Evolutionary conservation across 2,113 vertebrate species (phyloP).

Genomic region (Tympanuchus pallidicinctus): DNA sequence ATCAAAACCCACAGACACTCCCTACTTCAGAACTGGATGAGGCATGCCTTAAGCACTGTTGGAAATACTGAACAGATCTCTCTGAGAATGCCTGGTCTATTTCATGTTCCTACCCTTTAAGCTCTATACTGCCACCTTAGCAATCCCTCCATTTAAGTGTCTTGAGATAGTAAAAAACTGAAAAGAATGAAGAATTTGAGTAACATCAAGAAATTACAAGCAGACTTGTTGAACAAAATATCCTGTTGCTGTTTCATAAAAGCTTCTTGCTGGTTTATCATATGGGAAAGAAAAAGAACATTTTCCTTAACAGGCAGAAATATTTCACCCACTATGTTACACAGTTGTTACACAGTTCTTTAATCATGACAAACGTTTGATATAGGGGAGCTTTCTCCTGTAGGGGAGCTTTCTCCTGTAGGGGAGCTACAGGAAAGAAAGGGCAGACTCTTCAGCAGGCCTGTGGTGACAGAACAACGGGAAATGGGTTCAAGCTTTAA

Average conservation of each 20-base stretch:
- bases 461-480: no score
- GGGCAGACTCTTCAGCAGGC: no score
- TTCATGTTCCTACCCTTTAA: not conserved
- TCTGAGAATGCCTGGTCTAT: not conserved
- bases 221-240: not conserved
- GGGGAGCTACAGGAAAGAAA: no score
- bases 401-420: no score
- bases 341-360: not conserved
- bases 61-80: not conserved
- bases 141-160: not conserved
- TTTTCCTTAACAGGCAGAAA: not conserved
- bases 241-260: not conserved
- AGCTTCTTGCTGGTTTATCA: not conserved
- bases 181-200: not conserved
- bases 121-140: not conserved
- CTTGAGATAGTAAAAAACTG: not conserved
- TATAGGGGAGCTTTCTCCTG: no score
- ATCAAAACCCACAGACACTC: not conserved
- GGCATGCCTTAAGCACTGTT: fast-evolving
- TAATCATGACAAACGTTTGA: not conserved
- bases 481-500: no score
- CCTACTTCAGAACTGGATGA: not conserved
- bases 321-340: not conserved
- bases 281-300: not conserved
- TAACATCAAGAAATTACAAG: not conserved